Percentiles rank a stretch among this genome's conserved stretches.
Evolutionary conservation across 2,113 vertebrate genomes (phyloP).

Genomic region (Apteryx owenii): DNA sequence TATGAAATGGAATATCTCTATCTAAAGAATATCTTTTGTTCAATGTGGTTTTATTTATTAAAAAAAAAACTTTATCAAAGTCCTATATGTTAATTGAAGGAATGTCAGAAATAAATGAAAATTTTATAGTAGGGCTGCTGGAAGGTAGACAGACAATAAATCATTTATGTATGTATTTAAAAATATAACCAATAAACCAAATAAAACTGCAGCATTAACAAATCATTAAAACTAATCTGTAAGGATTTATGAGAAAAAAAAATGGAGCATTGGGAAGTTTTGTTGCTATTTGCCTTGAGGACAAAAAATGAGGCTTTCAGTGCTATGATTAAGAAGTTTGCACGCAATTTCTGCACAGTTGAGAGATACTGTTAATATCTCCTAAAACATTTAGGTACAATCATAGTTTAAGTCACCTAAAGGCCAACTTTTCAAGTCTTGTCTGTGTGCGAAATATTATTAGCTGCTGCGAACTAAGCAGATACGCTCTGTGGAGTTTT

Average conservation of each 20-base stretch:
- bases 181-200: neutral
- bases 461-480: neutral
- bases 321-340: neutral
- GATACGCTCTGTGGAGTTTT: neutral
- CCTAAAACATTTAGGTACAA: neutral
- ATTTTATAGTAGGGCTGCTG: neutral
- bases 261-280: fast-evolving
- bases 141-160: neutral
- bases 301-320: neutral
- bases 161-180: neutral
- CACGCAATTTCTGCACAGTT: neutral
- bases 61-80: neutral
- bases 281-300: neutral
- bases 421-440: neutral
- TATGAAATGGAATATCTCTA: neutral
- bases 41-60: neutral
- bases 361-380: neutral
- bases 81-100: neutral
- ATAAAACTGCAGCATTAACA: neutral
- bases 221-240: neutral
- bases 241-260: neutral
- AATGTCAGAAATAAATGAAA: neutral
- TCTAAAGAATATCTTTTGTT: neutral
- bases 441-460: neutral
- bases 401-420: neutral